A percentile compares a stretch with the other conserved stretches of the same genome.
phyloP scores from a whole-genome alignment of 2,888 invertebrate genomes.

The Heliconius hortense region DNA sequence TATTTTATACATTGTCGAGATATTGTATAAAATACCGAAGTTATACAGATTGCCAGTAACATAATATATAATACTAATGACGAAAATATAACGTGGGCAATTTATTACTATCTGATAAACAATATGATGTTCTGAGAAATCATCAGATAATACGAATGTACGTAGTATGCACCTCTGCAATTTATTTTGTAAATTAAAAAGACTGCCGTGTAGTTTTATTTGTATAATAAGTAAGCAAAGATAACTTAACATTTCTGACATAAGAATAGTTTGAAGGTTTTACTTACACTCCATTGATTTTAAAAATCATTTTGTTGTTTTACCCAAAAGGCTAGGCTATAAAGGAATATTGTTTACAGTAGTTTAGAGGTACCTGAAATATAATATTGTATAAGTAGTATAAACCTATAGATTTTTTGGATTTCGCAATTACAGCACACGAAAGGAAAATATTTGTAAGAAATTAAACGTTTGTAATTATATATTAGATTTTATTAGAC shows the following conservation, averaged over 20 bases:
- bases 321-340: neutral
- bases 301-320: neutral
- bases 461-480: too few relatives aligned
- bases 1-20: too few relatives aligned
- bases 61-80: neutral
- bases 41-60: too few relatives aligned
- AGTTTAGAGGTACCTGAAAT: too few relatives aligned
- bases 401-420: too few relatives aligned
- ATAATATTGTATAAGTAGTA: too few relatives aligned
- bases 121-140: neutral
- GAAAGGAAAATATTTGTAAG: too few relatives aligned
- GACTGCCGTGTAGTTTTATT: neutral
- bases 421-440: too few relatives aligned
- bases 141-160: neutral
- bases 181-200: neutral
- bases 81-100: neutral
- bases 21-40: too few relatives aligned
- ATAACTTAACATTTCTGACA: neutral
- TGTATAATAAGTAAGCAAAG: neutral
- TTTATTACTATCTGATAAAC: neutral
- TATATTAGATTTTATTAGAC: too few relatives aligned
- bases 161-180: neutral
- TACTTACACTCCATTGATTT: neutral
- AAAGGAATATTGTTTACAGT: too few relatives aligned
- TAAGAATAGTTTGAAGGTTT: neutral